These are phyloP conservation scores for Coremacera marginata DNA, from an alignment of 2,888 invertebrate genomes.

Conservation along the genomic window DNA sequence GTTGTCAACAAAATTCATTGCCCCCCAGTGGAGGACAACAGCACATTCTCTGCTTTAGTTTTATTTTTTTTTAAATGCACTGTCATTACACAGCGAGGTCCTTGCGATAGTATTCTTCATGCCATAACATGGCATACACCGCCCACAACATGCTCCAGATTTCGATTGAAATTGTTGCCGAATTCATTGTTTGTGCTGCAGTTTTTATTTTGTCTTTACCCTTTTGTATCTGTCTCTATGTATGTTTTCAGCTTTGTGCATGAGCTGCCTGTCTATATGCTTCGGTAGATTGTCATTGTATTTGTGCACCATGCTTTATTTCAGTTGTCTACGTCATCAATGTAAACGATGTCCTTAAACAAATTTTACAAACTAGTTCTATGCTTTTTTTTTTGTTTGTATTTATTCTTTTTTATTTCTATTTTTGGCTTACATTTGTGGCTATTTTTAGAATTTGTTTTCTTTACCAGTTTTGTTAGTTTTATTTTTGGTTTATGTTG, in stretches of 20 bases:
- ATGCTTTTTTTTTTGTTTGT: neutral
- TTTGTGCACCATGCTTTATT: slow-evolving; percentile 1
- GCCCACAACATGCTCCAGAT: slow-evolving; percentile 68
- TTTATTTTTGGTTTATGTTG: neutral
- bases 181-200: slow-evolving; percentile 8
- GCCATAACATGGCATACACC: neutral
- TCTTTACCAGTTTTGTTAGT: neutral
- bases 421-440: neutral
- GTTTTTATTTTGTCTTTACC: neutral
- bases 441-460: slow-evolving; percentile 8
- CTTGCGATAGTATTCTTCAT: neutral
- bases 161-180: slow-evolving; percentile 10
- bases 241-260: neutral
- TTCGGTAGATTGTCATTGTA: neutral
- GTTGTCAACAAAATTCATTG: neutral
- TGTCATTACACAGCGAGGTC: slow-evolving; percentile 43
- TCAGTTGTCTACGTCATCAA: slow-evolving; percentile 28
- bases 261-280: neutral
- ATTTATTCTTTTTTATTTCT: neutral
- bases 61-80: slow-evolving; percentile 70
- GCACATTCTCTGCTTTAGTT: neutral
- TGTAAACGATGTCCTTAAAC: slow-evolving; percentile 25
- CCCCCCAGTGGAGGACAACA: neutral
- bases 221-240: neutral
- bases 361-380: slow-evolving; percentile 4